A percentile compares a stretch with the other conserved stretches of the same genome.
These are phyloP conservation scores for Copidosoma aretas DNA, from an alignment of 2,888 invertebrate species.

Conservation along the genomic window DNA sequence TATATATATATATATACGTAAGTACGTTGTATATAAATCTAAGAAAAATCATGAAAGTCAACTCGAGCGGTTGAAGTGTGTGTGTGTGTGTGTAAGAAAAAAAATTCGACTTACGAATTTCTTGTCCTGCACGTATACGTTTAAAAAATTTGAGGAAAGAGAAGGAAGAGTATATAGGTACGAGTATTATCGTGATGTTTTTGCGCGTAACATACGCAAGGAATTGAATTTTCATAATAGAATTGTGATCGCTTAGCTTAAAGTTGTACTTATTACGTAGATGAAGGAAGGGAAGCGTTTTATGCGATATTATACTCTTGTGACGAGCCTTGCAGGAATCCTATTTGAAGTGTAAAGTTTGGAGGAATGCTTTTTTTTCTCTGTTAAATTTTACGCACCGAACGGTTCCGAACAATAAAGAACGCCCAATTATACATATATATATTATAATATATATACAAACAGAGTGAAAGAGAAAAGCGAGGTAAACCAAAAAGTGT, in stretches of 20 bases:
- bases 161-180: not conserved
- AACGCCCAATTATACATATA: slow-evolving; percentile 10
- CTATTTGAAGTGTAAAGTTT: not conserved
- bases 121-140: not conserved
- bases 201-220: slow-evolving; percentile 40
- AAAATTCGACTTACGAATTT: not conserved
- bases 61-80: slow-evolving; percentile 5
- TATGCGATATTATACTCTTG: too few species aligned
- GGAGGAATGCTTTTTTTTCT: not conserved
- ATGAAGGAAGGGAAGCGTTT: not conserved
- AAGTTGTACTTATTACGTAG: slow-evolving; percentile 19
- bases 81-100: slow-evolving; percentile 2
- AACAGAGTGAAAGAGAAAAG: not conserved
- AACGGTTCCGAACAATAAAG: slow-evolving; percentile 11
- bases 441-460: not conserved
- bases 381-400: too few species aligned
- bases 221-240: slow-evolving; percentile 39
- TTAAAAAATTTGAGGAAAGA: slow-evolving; percentile 10
- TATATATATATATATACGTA: not conserved
- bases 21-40: not conserved
- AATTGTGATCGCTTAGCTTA: slow-evolving; percentile 40
- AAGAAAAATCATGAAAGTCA: slow-evolving; percentile 2
- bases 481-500: not conserved
- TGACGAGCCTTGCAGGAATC: not conserved
- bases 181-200: slow-evolving; percentile 7